These are phyloP conservation scores for Brachirus orientalis DNA, from an alignment of 2,113 vertebrate species.

Conservation along the genomic window DNA sequence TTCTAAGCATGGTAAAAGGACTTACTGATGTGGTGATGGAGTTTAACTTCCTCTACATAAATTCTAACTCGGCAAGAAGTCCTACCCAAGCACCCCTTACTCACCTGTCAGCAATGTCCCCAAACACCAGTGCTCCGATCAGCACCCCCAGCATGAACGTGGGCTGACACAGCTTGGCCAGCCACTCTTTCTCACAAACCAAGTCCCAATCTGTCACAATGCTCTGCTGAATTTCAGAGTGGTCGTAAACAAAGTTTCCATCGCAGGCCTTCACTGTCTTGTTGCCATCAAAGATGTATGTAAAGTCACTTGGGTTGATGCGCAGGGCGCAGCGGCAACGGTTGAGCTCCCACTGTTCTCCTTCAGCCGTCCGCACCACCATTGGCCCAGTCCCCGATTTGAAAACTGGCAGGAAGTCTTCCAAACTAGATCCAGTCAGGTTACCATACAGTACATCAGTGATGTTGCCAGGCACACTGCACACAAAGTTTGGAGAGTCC, in stretches of 20 bases:
- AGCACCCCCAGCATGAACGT: conserved; percentile 93
- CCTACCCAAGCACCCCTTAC: background rate
- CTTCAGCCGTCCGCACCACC: conserved; percentile 81
- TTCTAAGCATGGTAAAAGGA: no score
- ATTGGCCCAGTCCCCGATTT: conserved; percentile 74
- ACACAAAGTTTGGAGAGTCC: conserved; percentile 87
- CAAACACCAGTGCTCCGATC: conserved; percentile 90
- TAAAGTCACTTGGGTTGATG: conserved; percentile 56
- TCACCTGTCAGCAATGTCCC: conserved; percentile 93
- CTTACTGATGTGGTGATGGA: background rate
- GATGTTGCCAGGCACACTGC: conserved; percentile 83
- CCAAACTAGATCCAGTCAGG: conserved; percentile 74
- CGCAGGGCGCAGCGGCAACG: conserved; percentile 84
- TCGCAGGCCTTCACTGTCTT: conserved; percentile 81
- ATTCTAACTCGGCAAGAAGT: background rate
- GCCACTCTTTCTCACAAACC: conserved; percentile 91
- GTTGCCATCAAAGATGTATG: conserved; percentile 84
- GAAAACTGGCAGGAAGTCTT: conserved; percentile 83
- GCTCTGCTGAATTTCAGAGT: conserved; percentile 84
- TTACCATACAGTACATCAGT: conserved; percentile 84
- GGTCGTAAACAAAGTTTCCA: conserved; percentile 86
- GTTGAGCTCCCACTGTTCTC: conserved; percentile 91
- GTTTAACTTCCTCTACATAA: background rate
- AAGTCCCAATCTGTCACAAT: conserved; percentile 92
- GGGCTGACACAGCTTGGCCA: conserved; percentile 90